Evolutionary conservation across 2,113 vertebrate species (phyloP).

Genomic region (Sinocyclocheilus rhinocerous): DNA sequence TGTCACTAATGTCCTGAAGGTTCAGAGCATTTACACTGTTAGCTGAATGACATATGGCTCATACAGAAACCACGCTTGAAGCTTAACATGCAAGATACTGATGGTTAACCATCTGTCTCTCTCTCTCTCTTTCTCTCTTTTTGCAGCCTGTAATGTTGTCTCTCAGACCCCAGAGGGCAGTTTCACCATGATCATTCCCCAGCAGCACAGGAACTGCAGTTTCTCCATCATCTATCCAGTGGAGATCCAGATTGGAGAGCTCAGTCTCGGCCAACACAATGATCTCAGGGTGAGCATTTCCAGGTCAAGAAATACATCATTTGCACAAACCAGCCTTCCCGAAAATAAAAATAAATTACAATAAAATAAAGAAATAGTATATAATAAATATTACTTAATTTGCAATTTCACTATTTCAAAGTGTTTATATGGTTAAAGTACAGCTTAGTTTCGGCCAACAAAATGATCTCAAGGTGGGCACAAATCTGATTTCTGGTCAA

Average conservation of each 20-base stretch:
- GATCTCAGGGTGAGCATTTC: slow-evolving; percentile 79
- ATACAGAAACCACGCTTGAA: background rate
- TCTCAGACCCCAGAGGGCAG: slow-evolving; percentile 92
- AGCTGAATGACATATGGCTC: background rate
- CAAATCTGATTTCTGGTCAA: slow-evolving; percentile 59
- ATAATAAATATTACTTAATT: background rate
- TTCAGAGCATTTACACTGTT: background rate
- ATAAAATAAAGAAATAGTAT: background rate
- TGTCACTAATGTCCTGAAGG: background rate
- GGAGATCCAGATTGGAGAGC: slow-evolving; percentile 87
- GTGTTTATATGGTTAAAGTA: too few relatives aligned
- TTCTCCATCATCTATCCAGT: slow-evolving; percentile 96
- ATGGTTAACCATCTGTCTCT: background rate
- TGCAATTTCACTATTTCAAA: too few relatives aligned
- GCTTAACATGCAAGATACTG: background rate
- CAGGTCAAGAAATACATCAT: background rate
- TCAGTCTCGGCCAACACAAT: slow-evolving; percentile 84
- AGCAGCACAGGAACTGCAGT: slow-evolving; percentile 93
- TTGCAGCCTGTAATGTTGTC: slow-evolving; percentile 91
- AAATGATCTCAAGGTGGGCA: slow-evolving; percentile 78
- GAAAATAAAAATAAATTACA: background rate
- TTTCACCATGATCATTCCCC: slow-evolving; percentile 90
- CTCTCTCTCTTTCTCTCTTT: slow-evolving; percentile 1
- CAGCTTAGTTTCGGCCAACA: too few relatives aligned
- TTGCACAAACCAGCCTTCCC: background rate